Conservation (phyloP, 2,888 invertebrate genomes). For the Campopleginae sp. region DNA sequence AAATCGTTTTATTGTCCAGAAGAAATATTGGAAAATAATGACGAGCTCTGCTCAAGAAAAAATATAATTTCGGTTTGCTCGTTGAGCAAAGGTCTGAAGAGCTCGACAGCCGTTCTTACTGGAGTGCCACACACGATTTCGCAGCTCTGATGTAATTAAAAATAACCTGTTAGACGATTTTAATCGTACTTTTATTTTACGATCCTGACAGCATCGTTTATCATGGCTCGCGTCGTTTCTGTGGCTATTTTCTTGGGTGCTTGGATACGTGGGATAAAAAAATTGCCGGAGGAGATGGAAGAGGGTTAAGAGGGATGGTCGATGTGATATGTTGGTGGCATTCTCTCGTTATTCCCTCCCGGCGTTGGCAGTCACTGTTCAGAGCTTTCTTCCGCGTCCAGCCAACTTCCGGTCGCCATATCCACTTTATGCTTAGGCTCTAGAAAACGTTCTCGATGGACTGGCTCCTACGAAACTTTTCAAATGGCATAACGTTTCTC, state of each 20-base stretch:
- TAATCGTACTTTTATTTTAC: constrained; percentile 16
- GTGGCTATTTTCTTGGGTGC: constrained; percentile 34
- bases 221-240: not conserved
- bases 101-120: not conserved
- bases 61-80: not conserved
- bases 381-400: constrained; percentile 7
- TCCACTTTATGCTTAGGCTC: constrained; percentile 51
- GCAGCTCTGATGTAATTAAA: constrained; percentile 7
- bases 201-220: constrained; percentile 10
- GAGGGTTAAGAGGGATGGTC: constrained; percentile 31
- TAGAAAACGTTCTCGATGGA: constrained; percentile 50
- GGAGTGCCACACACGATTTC: not conserved
- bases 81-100: not conserved
- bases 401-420: constrained; percentile 40
- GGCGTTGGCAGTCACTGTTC: constrained; percentile 27
- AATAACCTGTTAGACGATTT: constrained; percentile 8
- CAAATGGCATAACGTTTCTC: constrained; percentile 17
- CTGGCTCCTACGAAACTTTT: constrained; percentile 44
- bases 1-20: no score
- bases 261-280: not conserved
- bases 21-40: no score
- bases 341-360: constrained; percentile 34
- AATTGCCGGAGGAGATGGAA: constrained; percentile 13
- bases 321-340: constrained; percentile 45
- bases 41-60: no score